Evolutionary conservation across 2,888 invertebrate genomes (phyloP), one percentile per base, ranked within the genome.

Genomic region (Mythimna lalbum): DNA sequence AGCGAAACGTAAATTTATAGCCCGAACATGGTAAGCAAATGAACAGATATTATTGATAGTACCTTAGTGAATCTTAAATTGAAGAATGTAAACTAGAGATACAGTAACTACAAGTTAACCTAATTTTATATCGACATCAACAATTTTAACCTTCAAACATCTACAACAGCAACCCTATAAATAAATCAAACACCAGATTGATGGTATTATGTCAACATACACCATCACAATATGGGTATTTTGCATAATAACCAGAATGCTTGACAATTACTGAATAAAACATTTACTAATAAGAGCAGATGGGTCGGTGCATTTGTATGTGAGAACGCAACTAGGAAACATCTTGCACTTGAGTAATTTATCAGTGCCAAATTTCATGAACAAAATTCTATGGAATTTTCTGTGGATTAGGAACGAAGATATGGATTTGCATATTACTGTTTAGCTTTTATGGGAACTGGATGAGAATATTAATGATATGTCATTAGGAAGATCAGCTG

Each of bases 161-260:
- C 6, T n/a, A 55, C 19, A 43, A 17, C 49, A 17, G 33, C 89
- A 87, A 63, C 91, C 71, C 86, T 88, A 81, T 43, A 75, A 80
- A 91, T 92, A 94, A 94, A 94, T 95, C 94, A 94, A 93, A 91
- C 91, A 90, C 83, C 89, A 91, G 92, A 95, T 95, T 94, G 95
- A 95, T 95, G 93, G 93, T 95, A 95, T 95, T 95, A 95, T 95
- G 94, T 95, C 96, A 95, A 95, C 95, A 95, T 93, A 86, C 90
- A 92, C 93, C 92, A 93, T 92, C 91, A 92, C 89, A 94, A 93
- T 91, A 84, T 87, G 74, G 83, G 86, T 87, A 88, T 89, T 95
- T 95, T 93, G 93, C 96, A 96, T 96, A 88, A 95, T 90, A 95
- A 94, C 92, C 86, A 89, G 90, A 91, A 91, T 91, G 88, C 90